Base-by-base conservation (phyloP, 1,140 invertebrate species). In the Belonocnema kinseyi region DNA sequence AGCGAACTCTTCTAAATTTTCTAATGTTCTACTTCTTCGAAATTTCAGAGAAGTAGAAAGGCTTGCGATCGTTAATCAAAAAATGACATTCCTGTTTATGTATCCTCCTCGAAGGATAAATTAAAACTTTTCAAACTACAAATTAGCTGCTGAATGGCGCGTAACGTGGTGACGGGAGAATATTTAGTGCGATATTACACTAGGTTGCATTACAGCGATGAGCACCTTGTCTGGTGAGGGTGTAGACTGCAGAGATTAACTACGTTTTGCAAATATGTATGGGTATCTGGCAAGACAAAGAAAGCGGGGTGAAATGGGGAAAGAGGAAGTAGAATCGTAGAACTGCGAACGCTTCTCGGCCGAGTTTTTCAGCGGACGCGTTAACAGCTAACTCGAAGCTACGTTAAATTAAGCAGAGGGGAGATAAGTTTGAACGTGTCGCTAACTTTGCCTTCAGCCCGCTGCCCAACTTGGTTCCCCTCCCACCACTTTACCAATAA, bases 371-470 rank as follows among this genome's bases (percentile, higher is more conserved):
- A 81, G 83, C 78, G 77, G 80, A 80, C 81, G 81, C 77, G 87
- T 88, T 88, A 88, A 88, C 83, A 85, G 85, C 85, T 88, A 89
- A 89, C 87, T 88, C 84, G 85, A 85, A 87, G 88, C 81, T 85
- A 88, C 83, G 86, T 89, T 89, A 88, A 89, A 88, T 89, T 89
- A 89, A 88, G 87, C 87, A 88, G 84, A 87, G 84, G 87, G 85
- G 80, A 82, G 87, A 89, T 89, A 89, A 88, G 86, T 88, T 85
- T 87, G 85, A 85, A 85, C 83, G 87, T 87, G 85, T 88, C 87
- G 84, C 83, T 88, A 89, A 89, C 87, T 88, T 88, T 84, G 76
- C 85, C 83, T 84, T 80, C 80, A 79, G 1, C 21, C 21, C 21
- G 21, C 21, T 26, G 21, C 80, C 77, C 80, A 74, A 77, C 58